Evolutionary conservation across 2,113 vertebrate genomes (phyloP).

Genomic region (Uropsilus gracilis): DNA sequence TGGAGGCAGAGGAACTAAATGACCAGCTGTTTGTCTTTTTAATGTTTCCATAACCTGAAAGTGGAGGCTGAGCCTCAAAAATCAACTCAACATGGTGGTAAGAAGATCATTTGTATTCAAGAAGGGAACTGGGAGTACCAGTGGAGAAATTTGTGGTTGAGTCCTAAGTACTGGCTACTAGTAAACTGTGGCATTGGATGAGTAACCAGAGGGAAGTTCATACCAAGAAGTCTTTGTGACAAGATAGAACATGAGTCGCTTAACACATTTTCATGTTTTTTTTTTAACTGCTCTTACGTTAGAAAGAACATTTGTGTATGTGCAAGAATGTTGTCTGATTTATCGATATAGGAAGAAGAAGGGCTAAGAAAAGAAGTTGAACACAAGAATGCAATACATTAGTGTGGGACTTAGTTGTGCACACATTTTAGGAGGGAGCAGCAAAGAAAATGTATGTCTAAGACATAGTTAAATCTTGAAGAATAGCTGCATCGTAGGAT

Average conservation of each 20-base stretch:
- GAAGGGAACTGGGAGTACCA: too few species aligned
- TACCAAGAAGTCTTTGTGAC: not conserved
- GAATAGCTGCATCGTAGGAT: not conserved
- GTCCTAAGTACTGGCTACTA: not conserved
- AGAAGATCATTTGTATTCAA: not conserved
- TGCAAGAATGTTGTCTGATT: not conserved
- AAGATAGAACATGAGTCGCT: not conserved
- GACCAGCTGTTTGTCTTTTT: not conserved
- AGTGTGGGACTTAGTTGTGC: not conserved
- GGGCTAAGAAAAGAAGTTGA: not conserved
- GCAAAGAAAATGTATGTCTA: not conserved
- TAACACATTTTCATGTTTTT: not conserved
- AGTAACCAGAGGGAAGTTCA: not conserved
- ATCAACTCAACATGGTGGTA: not conserved
- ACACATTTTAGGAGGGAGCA: not conserved
- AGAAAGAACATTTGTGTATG: not conserved
- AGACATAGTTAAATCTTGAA: not conserved
- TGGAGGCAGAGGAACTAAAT: not conserved
- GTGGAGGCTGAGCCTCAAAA: not conserved
- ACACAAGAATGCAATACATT: rapidly evolving
- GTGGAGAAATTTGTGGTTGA: not conserved
- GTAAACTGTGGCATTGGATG: not conserved
- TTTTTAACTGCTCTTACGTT: not conserved
- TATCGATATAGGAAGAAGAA: not conserved
- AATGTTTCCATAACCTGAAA: not conserved